Conservation (phyloP, 2,113 vertebrate species). For the Pseudorhombus dupliciocellatus region DNA sequence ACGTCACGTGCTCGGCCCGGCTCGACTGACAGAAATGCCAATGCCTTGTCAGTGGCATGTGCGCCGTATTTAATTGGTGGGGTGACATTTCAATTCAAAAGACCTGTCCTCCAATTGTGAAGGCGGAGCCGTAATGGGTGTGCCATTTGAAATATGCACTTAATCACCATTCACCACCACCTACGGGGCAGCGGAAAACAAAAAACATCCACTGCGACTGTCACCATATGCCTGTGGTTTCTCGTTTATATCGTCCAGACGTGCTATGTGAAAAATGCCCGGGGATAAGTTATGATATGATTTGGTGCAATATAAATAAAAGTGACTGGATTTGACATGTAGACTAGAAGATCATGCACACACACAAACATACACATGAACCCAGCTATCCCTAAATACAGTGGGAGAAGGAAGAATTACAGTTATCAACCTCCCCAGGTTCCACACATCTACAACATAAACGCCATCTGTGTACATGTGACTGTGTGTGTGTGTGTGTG, state of each 20-base stretch:
- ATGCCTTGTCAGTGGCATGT: slow-evolving; percentile 49
- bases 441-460: slow-evolving; percentile 45
- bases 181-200: slow-evolving; percentile 2
- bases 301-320: neutral
- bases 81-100: slow-evolving; percentile 72
- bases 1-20: slow-evolving; percentile 19
- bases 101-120: slow-evolving; percentile 51
- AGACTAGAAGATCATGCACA: slow-evolving; percentile 11
- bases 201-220: neutral
- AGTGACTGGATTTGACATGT: neutral
- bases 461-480: slow-evolving; percentile 6
- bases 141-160: slow-evolving; percentile 59
- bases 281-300: neutral
- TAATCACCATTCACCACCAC: slow-evolving; percentile 50
- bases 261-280: neutral
- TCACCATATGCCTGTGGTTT: neutral
- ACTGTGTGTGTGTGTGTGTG: slow-evolving; percentile 26
- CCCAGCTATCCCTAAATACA: slow-evolving; percentile 20
- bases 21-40: slow-evolving; percentile 63
- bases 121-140: slow-evolving; percentile 57
- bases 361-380: slow-evolving; percentile 21
- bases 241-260: neutral
- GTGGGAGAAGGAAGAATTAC: slow-evolving; percentile 39
- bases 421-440: slow-evolving; percentile 49
- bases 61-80: slow-evolving; percentile 49